Evolutionary conservation across 2,888 invertebrate species (phyloP), one percentile per base, ranked within the genome.

Genomic region (Drosophila neonasuta): DNA sequence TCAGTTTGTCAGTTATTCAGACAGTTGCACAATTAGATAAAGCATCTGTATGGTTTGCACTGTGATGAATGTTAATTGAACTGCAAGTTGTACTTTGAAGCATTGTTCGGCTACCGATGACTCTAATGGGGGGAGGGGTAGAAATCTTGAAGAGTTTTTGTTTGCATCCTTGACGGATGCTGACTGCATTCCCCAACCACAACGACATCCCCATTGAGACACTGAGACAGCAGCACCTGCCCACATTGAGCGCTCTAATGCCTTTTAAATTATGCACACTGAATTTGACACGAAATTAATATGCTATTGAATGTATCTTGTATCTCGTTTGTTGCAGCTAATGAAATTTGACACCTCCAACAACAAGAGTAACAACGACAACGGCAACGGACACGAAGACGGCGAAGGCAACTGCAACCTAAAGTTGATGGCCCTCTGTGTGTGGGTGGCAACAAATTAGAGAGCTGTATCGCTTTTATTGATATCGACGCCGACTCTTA

Each of bases 1-100:
- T 36, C 57, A 61, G 56, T 45, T 7, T 20, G 52, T 9, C 51
- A 70, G 66, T 42, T 63, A 61, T 55, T 55, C 60, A 66, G 71
- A 58, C 62, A 72, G 64, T 74, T 68, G 72, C 67, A 77, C 86
- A 83, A 83, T 83, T 80, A 80, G 80, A 83, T 72, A 71, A 73
- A 71, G 64, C 58, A 71, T 84, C 75, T 74, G 39, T 68, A 66
- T 72, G 65, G 66, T 65, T 55, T 77, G 78, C 77, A 68, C 78
- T 83, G 72, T 73, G 75, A 73, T 86, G 84, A 79, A 81, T 84
- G 84, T 80, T 83, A 83, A 86, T 86, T 84, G 77, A 84, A 74
- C 76, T 66, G 61, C 68, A 67, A 72, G 57, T 60, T 68, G 71
- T 50, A 72, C 71, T 77, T 75, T 77, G 68, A 68, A 65, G 74